Evolutionary conservation across 2,797 vertebrate genomes (phyloP), one percentile per base, ranked within the genome.

Genomic region (Sylvia borin): DNA sequence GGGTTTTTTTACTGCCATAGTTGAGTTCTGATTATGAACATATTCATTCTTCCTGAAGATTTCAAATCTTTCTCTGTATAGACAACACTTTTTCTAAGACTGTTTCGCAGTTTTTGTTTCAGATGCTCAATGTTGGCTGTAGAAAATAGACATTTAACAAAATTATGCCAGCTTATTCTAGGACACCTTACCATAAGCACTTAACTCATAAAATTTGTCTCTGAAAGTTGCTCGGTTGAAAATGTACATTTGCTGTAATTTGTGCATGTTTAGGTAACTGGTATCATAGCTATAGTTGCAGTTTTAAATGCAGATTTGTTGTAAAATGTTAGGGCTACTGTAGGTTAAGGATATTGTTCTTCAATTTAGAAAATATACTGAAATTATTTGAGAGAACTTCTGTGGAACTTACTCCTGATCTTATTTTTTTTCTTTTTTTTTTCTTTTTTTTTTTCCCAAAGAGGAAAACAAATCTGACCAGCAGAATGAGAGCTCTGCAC

Each of bases 401-500:
- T 38, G 6, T 81, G n/a, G 26, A 47, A 32, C 73, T 90, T 88
- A 62, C 62, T 79, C 31, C 18, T 71, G 19, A 16, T 88, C 4
- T 51, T 82, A 4, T 18, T n/a, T 22, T 31, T 47, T 16, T 80
- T 65, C 4, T 18, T 42, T 42, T 31, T 17, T 54, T 32, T 32
- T 8, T 16, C 5, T 12, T 34, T 24, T 91, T 70, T 16, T 88
- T 65, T 83, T 29, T 3, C 43, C 86, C 90, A 65, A 96, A 97
- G 98, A 97, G 68, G 97, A 95, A 48, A 97, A 34, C 90, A 95
- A 64, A 40, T 64, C 98, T 76, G 74, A 97, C 79, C 97, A 98
- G 75, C 98, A 98, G 96, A 98, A 98, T 18, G 98, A 98, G 64
- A 96, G 95, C 32, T 95, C 98, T 11, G 95, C 96, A 29, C 97